phyloP scores from a whole-genome alignment of 2,113 vertebrate genomes.

The Sylvia atricapilla region DNA sequence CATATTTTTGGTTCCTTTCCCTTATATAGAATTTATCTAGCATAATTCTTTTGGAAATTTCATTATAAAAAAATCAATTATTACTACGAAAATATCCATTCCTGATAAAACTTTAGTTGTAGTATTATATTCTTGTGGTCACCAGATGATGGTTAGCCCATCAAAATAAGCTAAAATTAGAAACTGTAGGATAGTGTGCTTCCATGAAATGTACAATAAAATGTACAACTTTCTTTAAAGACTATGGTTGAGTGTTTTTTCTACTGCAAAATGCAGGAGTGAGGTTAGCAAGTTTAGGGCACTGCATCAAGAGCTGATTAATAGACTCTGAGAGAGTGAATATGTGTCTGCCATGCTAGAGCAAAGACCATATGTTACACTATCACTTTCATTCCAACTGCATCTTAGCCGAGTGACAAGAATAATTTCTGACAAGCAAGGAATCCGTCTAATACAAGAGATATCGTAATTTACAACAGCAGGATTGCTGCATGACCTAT shows the following conservation, averaged over 20 bases:
- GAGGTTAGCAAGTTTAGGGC: conserved; percentile 36
- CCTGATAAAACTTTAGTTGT: neutral
- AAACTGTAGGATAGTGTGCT: neutral
- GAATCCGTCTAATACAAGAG: conserved; percentile 44
- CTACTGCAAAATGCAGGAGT: conserved; percentile 5
- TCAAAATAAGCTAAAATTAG: neutral
- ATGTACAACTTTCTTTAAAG: neutral
- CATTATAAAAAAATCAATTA: neutral
- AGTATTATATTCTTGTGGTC: neutral
- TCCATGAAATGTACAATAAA: neutral
- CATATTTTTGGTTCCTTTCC: neutral
- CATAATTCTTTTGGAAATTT: neutral
- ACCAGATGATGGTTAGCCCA: neutral
- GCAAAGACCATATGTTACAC: conserved; percentile 71
- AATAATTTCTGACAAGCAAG: conserved; percentile 67
- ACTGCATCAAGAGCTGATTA: conserved; percentile 66
- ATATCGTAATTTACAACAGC: conserved; percentile 48
- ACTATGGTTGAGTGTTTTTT: neutral
- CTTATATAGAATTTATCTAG: neutral
- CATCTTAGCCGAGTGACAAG: conserved; percentile 57
- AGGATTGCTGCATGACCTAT: conserved; percentile 64
- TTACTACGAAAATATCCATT: neutral
- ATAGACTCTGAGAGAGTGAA: conserved; percentile 69
- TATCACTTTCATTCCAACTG: conserved; percentile 64
- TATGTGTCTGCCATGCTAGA: conserved; percentile 63